Evolutionary conservation across 2,888 invertebrate genomes (phyloP), one percentile per base, ranked within the genome.

Genomic region (Pinctada fucata): DNA sequence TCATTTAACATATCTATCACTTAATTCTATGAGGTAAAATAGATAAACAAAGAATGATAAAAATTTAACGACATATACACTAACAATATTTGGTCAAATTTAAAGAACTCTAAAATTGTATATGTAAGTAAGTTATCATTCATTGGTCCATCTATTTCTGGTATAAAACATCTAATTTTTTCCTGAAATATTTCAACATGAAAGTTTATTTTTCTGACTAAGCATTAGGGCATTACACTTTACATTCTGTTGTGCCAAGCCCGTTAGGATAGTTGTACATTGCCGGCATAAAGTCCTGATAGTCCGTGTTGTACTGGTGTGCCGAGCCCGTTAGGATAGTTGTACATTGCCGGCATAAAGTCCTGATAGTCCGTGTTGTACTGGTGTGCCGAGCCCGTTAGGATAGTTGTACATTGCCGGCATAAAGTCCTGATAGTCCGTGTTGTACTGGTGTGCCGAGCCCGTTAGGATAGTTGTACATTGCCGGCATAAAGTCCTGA

Each of bases 341-440:
- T 90, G 82, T 92, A 93, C 47, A 91, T 87, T 52, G 91, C 86
- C 51, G 93, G 93, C 80, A 91, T 85, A 83, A 91, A 91, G 78
- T 89, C 91, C 52, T 93, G 92, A 85, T 94, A 94, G 63, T 92
- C 91, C 73, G 89, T 87, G 79, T 72, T 80, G 83, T 90, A 91
- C 64, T 89, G 80, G 16, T 85, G 78, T 0, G 82, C 45, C 52
- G 13, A 66, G 67, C 31, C 74, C 65, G 6, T 74, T 51, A 8
- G 86, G 86, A 93, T 93, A 93, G 74, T 92, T 90, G 82, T 92
- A 93, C 47, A 91, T 87, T 52, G 91, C 86, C 51, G 93, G 93
- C 80, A 91, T 85, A 83, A 91, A 91, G 78, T 89, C 91, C 52
- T 93, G 92, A 85, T 94, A 94, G 63, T 92, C 91, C 73, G 89